Evolutionary conservation across 2,797 vertebrate species (phyloP), one percentile per base, ranked within the genome.

Genomic region (Trichosurus vulpecula): DNA sequence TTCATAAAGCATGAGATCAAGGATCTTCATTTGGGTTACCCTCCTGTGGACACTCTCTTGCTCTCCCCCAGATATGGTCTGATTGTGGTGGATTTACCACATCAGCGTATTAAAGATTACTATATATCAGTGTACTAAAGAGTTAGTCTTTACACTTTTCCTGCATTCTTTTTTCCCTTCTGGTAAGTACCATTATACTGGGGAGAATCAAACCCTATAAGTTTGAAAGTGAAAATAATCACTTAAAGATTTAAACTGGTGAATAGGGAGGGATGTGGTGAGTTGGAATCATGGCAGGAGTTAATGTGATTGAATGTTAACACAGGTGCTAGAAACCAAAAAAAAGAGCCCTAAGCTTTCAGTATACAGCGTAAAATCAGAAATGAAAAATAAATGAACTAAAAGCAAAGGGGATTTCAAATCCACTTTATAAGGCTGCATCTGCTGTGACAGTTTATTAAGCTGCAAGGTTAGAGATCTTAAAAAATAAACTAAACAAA

Each of bases 321-420:
- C 97, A 95, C 0, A 97, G 58, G 54, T 96, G 61, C 58, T 96
- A 4, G 41, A 92, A 98, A 97, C 90, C 90, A 81, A 22, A 2
- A 13, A 92, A 97, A 97, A 95, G 10, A 90, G 52, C 52, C 97
- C 92, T 97, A 93, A 97, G 95, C 94, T 97, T 92, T 30, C 25
- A n/a, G 90, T 52, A 90, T 98, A 98, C 55, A 98, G 96, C 31
- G 29, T 94, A 98, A 98, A 98, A 96, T 87, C 96, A 98, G 90
- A 97, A 98, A 95, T 96, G 52, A 97, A 98, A 95, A 87, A 95
- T 94, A 92, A 96, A 97, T 95, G 91, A 97, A 95, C 91, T 51
- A 97, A 66, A 95, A 96, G 53, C 27, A 97, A 97, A 98, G 95
- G 74, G 92, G 94, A 93, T 97, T 98, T 98, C 91, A 98, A 98